Evolutionary conservation across 2,888 invertebrate genomes (phyloP), one percentile per base, ranked within the genome.

Genomic region (Lochmaea capreae): DNA sequence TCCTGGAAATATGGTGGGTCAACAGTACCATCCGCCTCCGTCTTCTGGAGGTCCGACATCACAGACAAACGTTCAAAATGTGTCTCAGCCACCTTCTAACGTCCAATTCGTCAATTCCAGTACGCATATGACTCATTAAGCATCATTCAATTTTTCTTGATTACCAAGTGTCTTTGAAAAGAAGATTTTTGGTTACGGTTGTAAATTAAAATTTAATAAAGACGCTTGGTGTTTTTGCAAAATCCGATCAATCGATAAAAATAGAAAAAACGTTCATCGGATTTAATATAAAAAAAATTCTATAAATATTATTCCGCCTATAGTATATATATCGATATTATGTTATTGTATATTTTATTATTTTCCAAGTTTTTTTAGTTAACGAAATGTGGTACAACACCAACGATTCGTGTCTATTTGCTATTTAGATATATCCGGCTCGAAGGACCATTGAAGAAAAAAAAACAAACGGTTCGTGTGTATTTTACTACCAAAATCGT

Each of bases 61-160:
- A 14, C 80, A 79, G 62, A 77, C 77, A 22, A 78, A 71, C 59
- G 58, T 82, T 9, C 80, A 78, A 70, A 81, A 78, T 71, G 80
- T 78, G 22, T 78, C 77, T 14, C 81, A 80, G 59, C 81, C 81
- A 39, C 39, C 49, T 26, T 49, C 65, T 65, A 80, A 79, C 33
- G 79, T 77, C 33, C 81, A 81, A 65, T 83, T 77, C 71, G 80
- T 81, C 52, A 76, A 80, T 63, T 80, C 83, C 59, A 82, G 78
- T 74, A 79, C 81, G 52, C 81, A 83, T 72, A 79, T 81, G 73
- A 80, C 81, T 75, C 81, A 81, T 57, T 81, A 76, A 78, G 67
- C 49, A 12, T 39, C 3, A 16, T n/a, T 43, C 63, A 16, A 54
- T 71, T 71, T 58, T 71, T 42, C 43, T 2, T 42, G 16, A 42